Evolutionary conservation across 2,113 vertebrate genomes (phyloP).

Genomic region (Rattus rattus): DNA sequence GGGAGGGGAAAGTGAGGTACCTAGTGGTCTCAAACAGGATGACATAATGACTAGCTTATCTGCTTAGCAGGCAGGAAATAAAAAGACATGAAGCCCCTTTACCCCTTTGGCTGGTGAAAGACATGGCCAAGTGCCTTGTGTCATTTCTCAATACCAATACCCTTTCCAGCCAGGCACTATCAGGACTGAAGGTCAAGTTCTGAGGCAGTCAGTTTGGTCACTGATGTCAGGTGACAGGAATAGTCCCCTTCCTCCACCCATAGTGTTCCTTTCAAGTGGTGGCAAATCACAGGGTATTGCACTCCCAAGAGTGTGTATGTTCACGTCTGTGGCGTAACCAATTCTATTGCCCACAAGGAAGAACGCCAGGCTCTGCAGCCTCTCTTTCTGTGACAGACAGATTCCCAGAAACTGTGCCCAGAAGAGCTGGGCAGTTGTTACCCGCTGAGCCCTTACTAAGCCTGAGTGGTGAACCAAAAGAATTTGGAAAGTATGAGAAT

Average conservation of each 20-base stretch:
- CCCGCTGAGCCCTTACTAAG: conserved; percentile 4
- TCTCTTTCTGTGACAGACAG: conserved; percentile 58
- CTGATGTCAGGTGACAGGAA: neutral
- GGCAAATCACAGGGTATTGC: neutral
- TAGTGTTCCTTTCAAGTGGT: neutral
- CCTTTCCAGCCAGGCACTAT: neutral
- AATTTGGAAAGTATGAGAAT: conserved; percentile 71
- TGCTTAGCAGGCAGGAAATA: neutral
- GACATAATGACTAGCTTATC: neutral
- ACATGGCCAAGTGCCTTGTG: neutral
- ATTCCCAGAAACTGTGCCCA: conserved; percentile 65
- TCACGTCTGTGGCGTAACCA: neutral
- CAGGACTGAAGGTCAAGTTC: neutral
- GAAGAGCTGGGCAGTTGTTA: conserved; percentile 29
- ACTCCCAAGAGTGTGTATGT: neutral
- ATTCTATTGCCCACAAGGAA: neutral
- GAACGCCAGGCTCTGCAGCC: conserved; percentile 56
- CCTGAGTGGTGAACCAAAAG: conserved; percentile 64
- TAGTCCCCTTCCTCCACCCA: neutral
- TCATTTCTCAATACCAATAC: neutral
- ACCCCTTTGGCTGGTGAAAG: neutral
- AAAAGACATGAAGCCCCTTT: neutral
- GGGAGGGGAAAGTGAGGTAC: neutral
- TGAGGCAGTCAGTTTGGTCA: neutral
- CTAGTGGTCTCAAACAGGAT: neutral